A percentile compares a stretch with the other conserved stretches of the same genome.
phyloP scores from a whole-genome alignment of 53 echinoderm and acorn worm species.

The Holothuria scabra region DNA sequence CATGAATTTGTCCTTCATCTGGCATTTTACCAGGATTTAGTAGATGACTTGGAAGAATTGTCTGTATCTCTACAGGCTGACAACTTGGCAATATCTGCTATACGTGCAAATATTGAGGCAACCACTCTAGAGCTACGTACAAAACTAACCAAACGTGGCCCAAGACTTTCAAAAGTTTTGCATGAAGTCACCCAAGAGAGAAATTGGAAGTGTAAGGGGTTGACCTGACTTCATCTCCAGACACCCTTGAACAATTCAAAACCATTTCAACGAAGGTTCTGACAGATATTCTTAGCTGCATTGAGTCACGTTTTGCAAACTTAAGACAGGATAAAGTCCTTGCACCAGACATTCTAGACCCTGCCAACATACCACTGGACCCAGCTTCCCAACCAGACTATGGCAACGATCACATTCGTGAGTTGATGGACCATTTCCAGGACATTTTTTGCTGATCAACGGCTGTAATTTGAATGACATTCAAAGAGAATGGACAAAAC shows the following conservation, averaged over 20 bases:
- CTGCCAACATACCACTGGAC: no score
- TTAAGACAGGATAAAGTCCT: constrained; percentile 45
- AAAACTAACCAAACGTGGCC: constrained; percentile 35
- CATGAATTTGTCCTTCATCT: constrained; percentile 56
- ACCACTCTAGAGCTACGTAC: constrained; percentile 1
- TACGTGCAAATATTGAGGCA: constrained; percentile 47
- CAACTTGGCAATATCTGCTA: constrained; percentile 49
- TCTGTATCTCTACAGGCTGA: constrained; percentile 61
- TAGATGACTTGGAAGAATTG: constrained; percentile 55
- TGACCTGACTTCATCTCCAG: neutral
- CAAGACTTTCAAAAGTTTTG: constrained; percentile 31
- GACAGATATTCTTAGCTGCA: constrained; percentile 28
- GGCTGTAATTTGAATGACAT: no score
- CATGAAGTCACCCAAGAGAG: constrained; percentile 31
- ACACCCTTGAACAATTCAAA: neutral
- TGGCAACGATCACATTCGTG: constrained; percentile 37
- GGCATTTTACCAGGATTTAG: constrained; percentile 60
- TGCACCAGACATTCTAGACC: no score
- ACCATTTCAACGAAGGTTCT: constrained; percentile 8
- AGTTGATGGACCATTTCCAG: constrained; percentile 45
- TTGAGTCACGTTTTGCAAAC: constrained; percentile 27
- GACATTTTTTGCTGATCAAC: no score
- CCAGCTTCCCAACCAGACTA: no score
- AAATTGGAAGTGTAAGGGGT: constrained; percentile 35
- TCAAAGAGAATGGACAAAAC: no score